Evolutionary conservation across 1,140 invertebrate genomes (phyloP), one percentile per base, ranked within the genome.

Genomic region (Gerris buenoi): DNA sequence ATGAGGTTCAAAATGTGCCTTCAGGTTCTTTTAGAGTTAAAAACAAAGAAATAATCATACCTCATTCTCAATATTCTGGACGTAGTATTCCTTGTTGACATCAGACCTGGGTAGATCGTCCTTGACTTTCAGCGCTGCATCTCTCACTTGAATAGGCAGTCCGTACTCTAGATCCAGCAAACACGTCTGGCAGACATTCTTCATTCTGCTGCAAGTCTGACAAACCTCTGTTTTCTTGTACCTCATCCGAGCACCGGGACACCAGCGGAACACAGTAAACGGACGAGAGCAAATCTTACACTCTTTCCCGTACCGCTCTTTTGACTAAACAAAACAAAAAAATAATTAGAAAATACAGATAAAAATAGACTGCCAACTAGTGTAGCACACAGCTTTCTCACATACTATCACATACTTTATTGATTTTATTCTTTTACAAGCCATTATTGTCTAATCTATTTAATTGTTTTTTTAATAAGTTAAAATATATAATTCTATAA

Each of bases 221-320:
- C 97, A 99, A 13, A 99, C 91, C 83, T 99, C 97, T 0, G 97
- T 99, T 76, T 98, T 99, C 77, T 99, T 99, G 76, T 98, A 99
- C 72, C 97, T 87, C 94, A 98, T 98, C 68, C 93, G 83, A 1
- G 95, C 90, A 25, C 97, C 97, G 1, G 97, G 97, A 82, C 95
- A 98, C 90, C 91, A 94, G 26, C 97, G 84, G 76, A 99, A 99
- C 28, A 97, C 94, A 28, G 97, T 99, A 74, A 99, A 99, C 1
- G 97, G 97, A 5, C 97, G 83, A 27, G 88, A 85, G 80, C 97
- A 99, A 68, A 99, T 98, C 79, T 99, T 99, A 76, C 97, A 99
- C 77, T 99, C 97, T 77, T 96, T 96, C 0, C 97, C 97, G 83
- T 95, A 98, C 68, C 88, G 89, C 77, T 99, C 97, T 79, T 98